Percentiles rank a stretch among this genome's conserved stretches.
Evolutionary conservation across 1,140 invertebrate species (phyloP).

Genomic region (Drosophila mayri): DNA sequence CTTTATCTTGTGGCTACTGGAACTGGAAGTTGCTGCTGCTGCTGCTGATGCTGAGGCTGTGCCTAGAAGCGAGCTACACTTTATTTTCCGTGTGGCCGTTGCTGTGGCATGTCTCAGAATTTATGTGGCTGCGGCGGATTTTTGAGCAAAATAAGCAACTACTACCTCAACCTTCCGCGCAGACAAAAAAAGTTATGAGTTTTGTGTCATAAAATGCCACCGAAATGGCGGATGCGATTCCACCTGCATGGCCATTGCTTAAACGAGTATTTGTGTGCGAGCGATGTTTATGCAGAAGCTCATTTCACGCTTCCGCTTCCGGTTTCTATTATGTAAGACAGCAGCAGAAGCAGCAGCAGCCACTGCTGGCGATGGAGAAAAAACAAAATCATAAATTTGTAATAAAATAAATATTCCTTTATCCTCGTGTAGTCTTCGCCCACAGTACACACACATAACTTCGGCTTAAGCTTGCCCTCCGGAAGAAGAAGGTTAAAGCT

Average conservation of each 20-base stretch:
- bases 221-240: conserved; percentile 43
- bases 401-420: conserved; percentile 83
- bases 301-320: conserved; percentile 82
- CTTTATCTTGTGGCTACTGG: conserved; percentile 67
- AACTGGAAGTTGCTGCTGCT: conserved; percentile 11
- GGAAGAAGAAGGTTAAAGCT: conserved; percentile 17
- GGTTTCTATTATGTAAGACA: conserved; percentile 67
- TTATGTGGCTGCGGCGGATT: conserved; percentile 68
- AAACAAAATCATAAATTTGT: conserved; percentile 83
- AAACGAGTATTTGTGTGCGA: conserved; percentile 34
- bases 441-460: conserved; percentile 64
- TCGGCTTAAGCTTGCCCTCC: conserved; percentile 52
- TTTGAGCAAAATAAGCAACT: conserved; percentile 79
- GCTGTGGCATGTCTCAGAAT: conserved; percentile 62
- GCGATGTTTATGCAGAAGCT: conserved; percentile 79
- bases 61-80: conserved; percentile 54
- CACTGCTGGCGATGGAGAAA: conserved; percentile 31
- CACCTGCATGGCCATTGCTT: conserved; percentile 65
- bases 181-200: conserved; percentile 69
- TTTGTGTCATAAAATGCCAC: conserved; percentile 78
- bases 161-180: background rate
- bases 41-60: conserved; percentile 9
- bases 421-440: conserved; percentile 54
- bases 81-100: too few relatives aligned
- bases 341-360: conserved; percentile 1